These are phyloP conservation scores for Agapostemon virescens DNA, from an alignment of 2,888 invertebrate genomes.

Conservation along the genomic window DNA sequence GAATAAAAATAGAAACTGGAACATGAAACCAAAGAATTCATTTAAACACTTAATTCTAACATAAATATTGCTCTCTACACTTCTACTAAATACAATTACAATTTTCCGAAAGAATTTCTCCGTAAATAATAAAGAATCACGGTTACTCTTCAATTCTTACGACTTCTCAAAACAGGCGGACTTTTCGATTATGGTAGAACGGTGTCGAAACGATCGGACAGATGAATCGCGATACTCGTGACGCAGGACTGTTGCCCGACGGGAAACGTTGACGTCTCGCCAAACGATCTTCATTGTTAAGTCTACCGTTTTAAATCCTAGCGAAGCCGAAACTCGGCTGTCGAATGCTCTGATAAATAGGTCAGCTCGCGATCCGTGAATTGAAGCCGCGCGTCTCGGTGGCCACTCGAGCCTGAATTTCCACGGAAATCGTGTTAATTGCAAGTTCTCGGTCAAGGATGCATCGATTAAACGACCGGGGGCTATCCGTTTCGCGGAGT, in stretches of 20 bases:
- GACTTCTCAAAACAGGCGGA: no score
- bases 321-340: conserved; percentile 16
- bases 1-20: no score
- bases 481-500: conserved; percentile 6
- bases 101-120: background rate
- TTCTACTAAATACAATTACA: background rate
- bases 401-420: conserved; percentile 43
- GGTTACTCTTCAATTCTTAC: no score
- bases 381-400: conserved; percentile 14
- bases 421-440: conserved; percentile 45
- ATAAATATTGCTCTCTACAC: no score
- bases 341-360: conserved; percentile 40
- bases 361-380: conserved; percentile 35
- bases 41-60: no score
- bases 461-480: conserved; percentile 23
- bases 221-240: background rate
- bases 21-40: no score
- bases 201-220: background rate
- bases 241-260: background rate
- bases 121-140: background rate
- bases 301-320: background rate
- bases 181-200: background rate
- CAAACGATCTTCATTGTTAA: background rate
- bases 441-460: conserved; percentile 39
- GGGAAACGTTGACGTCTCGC: background rate